A percentile compares a stretch with the other conserved stretches of the same genome.
phyloP scores from a whole-genome alignment of 1,140 invertebrate species.

The Tetramorium simillimum region DNA sequence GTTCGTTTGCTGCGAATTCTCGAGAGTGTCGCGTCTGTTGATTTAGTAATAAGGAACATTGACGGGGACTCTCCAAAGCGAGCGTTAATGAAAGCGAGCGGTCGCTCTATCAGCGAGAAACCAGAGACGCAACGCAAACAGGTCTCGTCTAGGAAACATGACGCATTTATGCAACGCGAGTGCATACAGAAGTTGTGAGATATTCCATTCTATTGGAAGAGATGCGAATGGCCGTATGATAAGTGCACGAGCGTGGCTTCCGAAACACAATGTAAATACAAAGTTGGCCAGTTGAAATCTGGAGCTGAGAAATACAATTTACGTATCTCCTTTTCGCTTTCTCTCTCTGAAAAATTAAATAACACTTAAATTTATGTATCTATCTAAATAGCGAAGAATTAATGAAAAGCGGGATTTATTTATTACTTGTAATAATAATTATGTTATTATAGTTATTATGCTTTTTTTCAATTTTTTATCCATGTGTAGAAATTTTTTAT shows the following conservation, averaged over 20 bases:
- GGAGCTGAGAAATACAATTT: conserved; percentile 7
- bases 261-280: conserved; percentile 78
- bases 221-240: conserved; percentile 16
- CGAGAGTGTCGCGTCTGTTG: background rate
- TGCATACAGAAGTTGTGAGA: conserved; percentile 32
- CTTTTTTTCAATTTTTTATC: background rate
- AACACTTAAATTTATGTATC: background rate
- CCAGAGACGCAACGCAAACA: background rate
- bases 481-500: background rate
- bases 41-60: conserved; percentile 3
- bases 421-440: too few species aligned
- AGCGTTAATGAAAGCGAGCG: conserved; percentile 16
- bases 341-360: background rate
- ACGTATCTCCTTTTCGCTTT: background rate
- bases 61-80: background rate
- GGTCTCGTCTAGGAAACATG: background rate
- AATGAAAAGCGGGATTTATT: background rate
- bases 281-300: conserved; percentile 65
- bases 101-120: background rate
- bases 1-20: background rate
- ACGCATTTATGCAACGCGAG: conserved; percentile 38
- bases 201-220: conserved; percentile 18
- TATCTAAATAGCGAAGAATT: background rate
- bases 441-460: too few species aligned
- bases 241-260: conserved; percentile 60